A percentile compares a stretch with the other conserved stretches of the same genome.
Conservation (phyloP, 2,888 invertebrate genomes). For the Diarsia rubi region DNA sequence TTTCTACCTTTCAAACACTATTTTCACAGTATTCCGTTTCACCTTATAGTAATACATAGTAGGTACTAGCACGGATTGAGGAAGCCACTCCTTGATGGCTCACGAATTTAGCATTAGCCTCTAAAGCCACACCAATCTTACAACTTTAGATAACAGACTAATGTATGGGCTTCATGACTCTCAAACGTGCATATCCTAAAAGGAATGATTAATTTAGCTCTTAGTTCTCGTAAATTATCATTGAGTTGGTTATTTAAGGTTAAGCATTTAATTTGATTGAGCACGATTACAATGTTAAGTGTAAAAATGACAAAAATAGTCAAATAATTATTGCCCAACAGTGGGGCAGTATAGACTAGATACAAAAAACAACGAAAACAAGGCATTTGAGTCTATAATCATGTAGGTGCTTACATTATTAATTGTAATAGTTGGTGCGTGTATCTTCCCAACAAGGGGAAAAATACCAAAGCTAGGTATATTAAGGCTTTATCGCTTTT, state of each 20-base stretch:
- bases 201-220: slow-evolving; percentile 41
- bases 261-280: slow-evolving; percentile 19
- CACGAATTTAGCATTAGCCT: slow-evolving; percentile 66
- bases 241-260: slow-evolving; percentile 21
- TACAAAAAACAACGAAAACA: neutral
- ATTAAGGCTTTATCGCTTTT: neutral
- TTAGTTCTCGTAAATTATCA: slow-evolving; percentile 20
- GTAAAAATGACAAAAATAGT: neutral
- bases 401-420: neutral
- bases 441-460: neutral
- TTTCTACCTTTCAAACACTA: neutral
- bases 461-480: neutral
- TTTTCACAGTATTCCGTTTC: slow-evolving; percentile 23
- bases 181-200: slow-evolving; percentile 40
- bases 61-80: slow-evolving; percentile 29
- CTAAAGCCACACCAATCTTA: slow-evolving; percentile 31
- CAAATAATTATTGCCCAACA: neutral
- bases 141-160: slow-evolving; percentile 52
- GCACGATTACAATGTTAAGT: neutral
- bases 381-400: neutral
- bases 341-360: neutral
- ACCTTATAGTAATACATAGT: slow-evolving; percentile 13
- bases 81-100: slow-evolving; percentile 23
- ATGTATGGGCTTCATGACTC: slow-evolving; percentile 45
- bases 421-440: neutral